Evolutionary conservation across 2,888 invertebrate species (phyloP).

Genomic region (Drosophila helvetica): DNA sequence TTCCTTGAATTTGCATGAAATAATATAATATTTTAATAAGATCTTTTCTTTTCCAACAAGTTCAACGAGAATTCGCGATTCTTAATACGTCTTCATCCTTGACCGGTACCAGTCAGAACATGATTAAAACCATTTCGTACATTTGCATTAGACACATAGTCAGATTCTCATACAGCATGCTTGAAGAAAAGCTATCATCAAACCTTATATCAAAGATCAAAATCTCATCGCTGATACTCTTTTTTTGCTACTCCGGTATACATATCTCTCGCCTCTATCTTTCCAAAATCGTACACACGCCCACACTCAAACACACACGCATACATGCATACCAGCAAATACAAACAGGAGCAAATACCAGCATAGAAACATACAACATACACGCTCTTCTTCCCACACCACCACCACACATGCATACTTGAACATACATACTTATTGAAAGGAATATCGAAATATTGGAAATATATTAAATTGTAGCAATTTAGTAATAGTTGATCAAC

Average conservation of each 20-base stretch:
- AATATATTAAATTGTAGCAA: slow-evolving; percentile 44
- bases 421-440: slow-evolving; percentile 42
- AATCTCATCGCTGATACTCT: slow-evolving; percentile 30
- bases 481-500: slow-evolving; percentile 47
- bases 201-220: slow-evolving; percentile 15
- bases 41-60: slow-evolving; percentile 27
- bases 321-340: slow-evolving; percentile 16
- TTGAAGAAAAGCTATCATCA: slow-evolving; percentile 34
- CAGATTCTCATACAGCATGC: slow-evolving; percentile 48
- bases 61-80: slow-evolving; percentile 1
- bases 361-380: slow-evolving; percentile 34
- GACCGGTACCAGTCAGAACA: slow-evolving; percentile 1
- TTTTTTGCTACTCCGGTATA: slow-evolving; percentile 5
- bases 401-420: slow-evolving; percentile 38
- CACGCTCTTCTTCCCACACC: slow-evolving; percentile 32
- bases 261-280: slow-evolving; percentile 33
- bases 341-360: slow-evolving; percentile 53
- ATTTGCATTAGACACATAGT: slow-evolving; percentile 29
- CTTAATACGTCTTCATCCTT: not conserved
- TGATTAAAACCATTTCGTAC: slow-evolving; percentile 5
- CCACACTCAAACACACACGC: slow-evolving; percentile 26
- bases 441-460: slow-evolving; percentile 17
- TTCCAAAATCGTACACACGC: slow-evolving; percentile 35
- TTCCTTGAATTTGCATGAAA: slow-evolving; percentile 56
- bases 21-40: slow-evolving; percentile 27